Evolutionary conservation across 2,797 vertebrate species (phyloP).

Genomic region (Fundulus diaphanus): DNA sequence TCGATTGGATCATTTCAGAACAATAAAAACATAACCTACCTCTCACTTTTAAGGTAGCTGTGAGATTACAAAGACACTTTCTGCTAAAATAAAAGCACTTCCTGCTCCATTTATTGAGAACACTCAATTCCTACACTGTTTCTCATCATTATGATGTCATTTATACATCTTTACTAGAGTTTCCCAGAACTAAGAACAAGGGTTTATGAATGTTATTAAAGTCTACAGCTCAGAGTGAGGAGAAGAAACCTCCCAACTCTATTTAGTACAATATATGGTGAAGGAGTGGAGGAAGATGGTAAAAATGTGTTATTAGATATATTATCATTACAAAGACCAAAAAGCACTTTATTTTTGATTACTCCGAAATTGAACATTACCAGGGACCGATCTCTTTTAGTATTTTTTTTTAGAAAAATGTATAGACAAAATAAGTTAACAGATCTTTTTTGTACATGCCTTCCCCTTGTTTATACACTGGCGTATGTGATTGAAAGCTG

Average conservation of each 20-base stretch:
- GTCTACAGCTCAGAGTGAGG: not conserved
- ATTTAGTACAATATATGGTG: not conserved
- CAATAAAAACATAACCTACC: not conserved
- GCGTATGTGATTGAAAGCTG: conserved; percentile 60
- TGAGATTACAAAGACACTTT: no score
- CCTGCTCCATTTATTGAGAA: not conserved
- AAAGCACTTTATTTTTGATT: no score
- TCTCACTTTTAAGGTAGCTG: no score
- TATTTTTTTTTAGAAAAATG: no score
- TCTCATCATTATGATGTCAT: not conserved
- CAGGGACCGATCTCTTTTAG: no score
- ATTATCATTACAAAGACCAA: no score
- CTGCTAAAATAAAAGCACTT: not conserved
- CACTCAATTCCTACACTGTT: not conserved
- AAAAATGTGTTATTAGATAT: no score
- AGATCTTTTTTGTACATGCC: conserved; percentile 37
- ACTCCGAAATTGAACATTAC: no score
- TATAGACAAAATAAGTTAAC: conserved; percentile 45
- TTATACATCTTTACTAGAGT: not conserved
- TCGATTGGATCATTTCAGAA: not conserved
- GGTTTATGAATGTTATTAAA: not conserved
- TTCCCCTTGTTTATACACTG: conserved; percentile 15
- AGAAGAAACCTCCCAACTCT: not conserved
- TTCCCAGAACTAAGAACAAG: not conserved
- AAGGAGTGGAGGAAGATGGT: not conserved